Evolutionary conservation across 2,113 vertebrate species (phyloP).

Genomic region (Turdus rufiventris): DNA sequence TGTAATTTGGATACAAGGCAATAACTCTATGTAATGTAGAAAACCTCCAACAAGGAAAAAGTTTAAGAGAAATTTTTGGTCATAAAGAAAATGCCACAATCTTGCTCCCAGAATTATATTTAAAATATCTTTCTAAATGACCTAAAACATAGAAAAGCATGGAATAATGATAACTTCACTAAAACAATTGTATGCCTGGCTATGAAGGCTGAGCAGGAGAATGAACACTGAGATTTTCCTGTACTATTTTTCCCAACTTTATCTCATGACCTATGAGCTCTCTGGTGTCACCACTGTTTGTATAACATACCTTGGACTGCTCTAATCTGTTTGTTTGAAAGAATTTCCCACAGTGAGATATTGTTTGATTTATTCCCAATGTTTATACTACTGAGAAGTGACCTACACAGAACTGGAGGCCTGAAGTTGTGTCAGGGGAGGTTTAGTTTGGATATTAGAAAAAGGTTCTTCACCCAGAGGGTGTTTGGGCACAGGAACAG

Average conservation of each 20-base stretch:
- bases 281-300: conserved; percentile 21
- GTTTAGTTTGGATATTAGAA: background rate
- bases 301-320: conserved; percentile 7
- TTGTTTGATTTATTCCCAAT: conserved; percentile 18
- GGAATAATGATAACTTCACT: background rate
- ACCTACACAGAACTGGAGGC: background rate
- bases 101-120: background rate
- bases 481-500: background rate
- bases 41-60: background rate
- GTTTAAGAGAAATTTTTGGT: background rate
- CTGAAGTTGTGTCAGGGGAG: background rate
- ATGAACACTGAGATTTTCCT: background rate
- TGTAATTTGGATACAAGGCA: background rate
- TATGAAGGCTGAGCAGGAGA: background rate
- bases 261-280: conserved; percentile 41
- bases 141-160: background rate
- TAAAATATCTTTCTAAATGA: background rate
- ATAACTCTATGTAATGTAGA: background rate
- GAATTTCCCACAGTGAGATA: conserved; percentile 55
- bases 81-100: background rate
- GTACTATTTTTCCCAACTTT: background rate
- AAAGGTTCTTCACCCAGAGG: background rate
- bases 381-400: conserved; percentile 28
- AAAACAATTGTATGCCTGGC: background rate
- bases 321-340: conserved; percentile 41